Conservation (phyloP, 1,140 invertebrate genomes). For the Drosophila pseudoobscura region DNA sequence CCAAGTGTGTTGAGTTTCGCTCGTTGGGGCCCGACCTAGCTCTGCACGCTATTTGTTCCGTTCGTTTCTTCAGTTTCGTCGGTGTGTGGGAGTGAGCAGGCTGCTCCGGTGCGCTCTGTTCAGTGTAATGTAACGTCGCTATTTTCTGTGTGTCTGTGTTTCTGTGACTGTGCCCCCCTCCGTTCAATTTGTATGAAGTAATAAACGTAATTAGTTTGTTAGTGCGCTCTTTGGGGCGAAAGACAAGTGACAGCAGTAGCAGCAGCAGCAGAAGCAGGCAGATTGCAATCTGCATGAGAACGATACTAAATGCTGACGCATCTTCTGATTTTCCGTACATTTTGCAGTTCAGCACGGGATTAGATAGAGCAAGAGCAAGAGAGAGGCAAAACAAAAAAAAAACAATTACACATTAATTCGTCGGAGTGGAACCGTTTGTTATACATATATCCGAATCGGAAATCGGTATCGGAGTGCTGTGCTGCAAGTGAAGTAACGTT, state of each 20-base stretch:
- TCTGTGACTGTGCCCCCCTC: constrained; percentile 32
- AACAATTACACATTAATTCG: constrained; percentile 11
- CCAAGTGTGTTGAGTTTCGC: constrained; percentile 26
- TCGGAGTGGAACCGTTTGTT: constrained; percentile 28
- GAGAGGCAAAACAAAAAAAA: constrained; percentile 2
- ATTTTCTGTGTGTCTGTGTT: constrained; percentile 24
- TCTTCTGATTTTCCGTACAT: constrained; percentile 25
- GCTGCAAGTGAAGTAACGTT: constrained; percentile 46
- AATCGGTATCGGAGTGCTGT: too few species aligned
- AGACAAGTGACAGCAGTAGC: constrained; percentile 17
- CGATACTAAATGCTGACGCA: constrained; percentile 45
- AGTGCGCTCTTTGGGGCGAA: constrained; percentile 26
- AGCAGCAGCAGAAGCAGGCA: constrained; percentile 14
- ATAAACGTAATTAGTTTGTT: constrained; percentile 76
- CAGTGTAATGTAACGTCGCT: constrained; percentile 8
- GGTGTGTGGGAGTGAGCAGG: constrained; percentile 65
- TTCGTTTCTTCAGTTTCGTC: constrained; percentile 39
- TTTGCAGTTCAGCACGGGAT: constrained; percentile 39
- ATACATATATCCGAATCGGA: constrained; percentile 14
- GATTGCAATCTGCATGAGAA: constrained; percentile 44
- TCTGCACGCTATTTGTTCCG: constrained; percentile 5
- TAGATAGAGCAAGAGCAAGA: constrained; percentile 21
- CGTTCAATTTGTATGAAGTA: constrained; percentile 76
- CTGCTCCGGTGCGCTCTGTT: constrained; percentile 20
- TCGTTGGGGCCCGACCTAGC: not conserved